Percentiles rank a stretch among this genome's conserved stretches.
phyloP scores from a whole-genome alignment of 2,113 vertebrate species.

The Psephotus haematonotus region DNA sequence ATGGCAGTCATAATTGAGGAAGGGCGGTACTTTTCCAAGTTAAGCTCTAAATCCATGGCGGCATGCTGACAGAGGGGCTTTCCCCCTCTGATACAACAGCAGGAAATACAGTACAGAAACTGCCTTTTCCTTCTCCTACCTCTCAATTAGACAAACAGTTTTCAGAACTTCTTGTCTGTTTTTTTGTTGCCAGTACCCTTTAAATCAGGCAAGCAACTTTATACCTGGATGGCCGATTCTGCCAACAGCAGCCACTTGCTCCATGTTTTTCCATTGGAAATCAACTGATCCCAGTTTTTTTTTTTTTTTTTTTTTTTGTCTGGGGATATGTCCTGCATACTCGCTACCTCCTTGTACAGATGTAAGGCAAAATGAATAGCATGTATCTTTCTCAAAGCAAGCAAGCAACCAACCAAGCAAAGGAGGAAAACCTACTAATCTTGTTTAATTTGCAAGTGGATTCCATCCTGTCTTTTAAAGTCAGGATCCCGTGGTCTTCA shows the following conservation, averaged over 20 bases:
- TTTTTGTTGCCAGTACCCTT: background rate
- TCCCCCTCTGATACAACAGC: background rate
- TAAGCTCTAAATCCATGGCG: background rate
- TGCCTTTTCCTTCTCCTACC: background rate
- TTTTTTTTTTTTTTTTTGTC: background rate
- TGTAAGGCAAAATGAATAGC: slow-evolving; percentile 20
- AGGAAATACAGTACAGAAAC: background rate
- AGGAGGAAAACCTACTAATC: slow-evolving; percentile 10
- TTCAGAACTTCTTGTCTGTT: background rate
- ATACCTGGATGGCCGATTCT: background rate
- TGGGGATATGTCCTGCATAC: background rate
- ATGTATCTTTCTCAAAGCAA: slow-evolving; percentile 38
- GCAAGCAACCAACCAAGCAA: slow-evolving; percentile 16
- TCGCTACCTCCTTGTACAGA: slow-evolving; percentile 4
- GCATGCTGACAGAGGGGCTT: background rate
- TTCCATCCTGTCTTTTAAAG: slow-evolving; percentile 8
- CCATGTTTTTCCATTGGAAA: background rate
- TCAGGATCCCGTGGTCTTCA: background rate
- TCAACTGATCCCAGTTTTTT: background rate
- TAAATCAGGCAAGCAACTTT: background rate
- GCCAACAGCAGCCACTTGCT: background rate
- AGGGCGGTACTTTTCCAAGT: background rate
- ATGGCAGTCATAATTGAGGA: background rate
- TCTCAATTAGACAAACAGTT: background rate
- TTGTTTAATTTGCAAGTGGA: slow-evolving; percentile 26